phyloP scores from a whole-genome alignment of 2,888 invertebrate species.

The Silvanus unidentatus region DNA sequence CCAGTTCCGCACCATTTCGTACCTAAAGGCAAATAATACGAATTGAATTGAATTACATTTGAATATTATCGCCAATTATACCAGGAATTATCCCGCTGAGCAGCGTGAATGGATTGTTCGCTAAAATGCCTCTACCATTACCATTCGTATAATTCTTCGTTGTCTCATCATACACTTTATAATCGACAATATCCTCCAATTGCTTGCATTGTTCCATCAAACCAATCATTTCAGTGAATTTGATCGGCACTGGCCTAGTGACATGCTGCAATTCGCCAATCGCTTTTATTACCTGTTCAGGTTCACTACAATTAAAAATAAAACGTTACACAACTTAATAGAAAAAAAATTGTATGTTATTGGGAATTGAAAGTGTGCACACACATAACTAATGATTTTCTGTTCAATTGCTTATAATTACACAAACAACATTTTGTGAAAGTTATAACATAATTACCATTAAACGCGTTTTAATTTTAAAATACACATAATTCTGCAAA shows the following conservation, averaged over 20 bases:
- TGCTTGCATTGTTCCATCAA: constrained; percentile 76
- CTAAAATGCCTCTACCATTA: constrained; percentile 44
- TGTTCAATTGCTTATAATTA: too few relatives aligned
- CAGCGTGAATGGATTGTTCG: constrained; percentile 63
- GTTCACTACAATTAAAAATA: constrained; percentile 54
- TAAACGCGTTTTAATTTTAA: too few relatives aligned
- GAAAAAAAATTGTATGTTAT: too few relatives aligned
- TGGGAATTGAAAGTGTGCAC: too few relatives aligned
- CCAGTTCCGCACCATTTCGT: constrained; percentile 93
- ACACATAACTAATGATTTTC: too few relatives aligned
- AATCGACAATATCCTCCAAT: constrained; percentile 46
- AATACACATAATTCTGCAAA: too few relatives aligned
- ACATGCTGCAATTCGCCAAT: constrained; percentile 58
- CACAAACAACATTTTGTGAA: too few relatives aligned
- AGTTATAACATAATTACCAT: too few relatives aligned
- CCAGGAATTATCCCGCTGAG: constrained; percentile 80
- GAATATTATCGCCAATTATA: too few relatives aligned
- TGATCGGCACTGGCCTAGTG: constrained; percentile 59
- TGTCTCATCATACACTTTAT: constrained; percentile 40
- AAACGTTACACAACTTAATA: too few relatives aligned
- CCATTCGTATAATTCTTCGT: constrained; percentile 14
- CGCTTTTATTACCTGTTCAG: constrained; percentile 60
- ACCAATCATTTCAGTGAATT: constrained; percentile 69
- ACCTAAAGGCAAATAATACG: too few relatives aligned
- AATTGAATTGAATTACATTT: constrained; percentile 8